These are phyloP conservation scores for Mycogona germanica DNA, from an alignment of 2,888 invertebrate species.

Conservation along the genomic window DNA sequence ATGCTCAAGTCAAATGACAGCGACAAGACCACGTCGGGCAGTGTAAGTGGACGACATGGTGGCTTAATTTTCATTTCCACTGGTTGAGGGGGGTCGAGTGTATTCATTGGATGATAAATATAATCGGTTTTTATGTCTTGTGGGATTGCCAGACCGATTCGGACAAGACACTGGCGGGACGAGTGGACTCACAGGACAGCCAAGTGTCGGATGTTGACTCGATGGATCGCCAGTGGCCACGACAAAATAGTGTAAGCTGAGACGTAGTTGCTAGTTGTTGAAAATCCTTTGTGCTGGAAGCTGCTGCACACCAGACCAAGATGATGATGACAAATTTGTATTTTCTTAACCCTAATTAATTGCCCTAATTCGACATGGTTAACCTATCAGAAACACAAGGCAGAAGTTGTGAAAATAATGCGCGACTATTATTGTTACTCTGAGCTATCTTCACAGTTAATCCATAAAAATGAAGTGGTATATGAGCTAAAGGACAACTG, in stretches of 20 bases:
- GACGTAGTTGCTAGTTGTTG: constrained; percentile 9
- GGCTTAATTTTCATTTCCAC: not conserved
- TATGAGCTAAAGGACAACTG: too few relatives aligned
- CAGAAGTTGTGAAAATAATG: too few relatives aligned
- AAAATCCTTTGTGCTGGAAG: constrained; percentile 8
- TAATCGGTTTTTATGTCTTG: constrained; percentile 7
- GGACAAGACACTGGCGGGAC: constrained; percentile 58
- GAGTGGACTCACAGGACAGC: constrained; percentile 71
- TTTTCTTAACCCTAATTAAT: too few relatives aligned
- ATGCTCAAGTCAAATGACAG: constrained; percentile 44
- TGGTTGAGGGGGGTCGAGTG: not conserved
- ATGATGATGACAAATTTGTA: too few relatives aligned
- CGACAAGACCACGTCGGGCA: constrained; percentile 43
- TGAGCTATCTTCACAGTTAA: too few relatives aligned
- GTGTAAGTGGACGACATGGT: constrained; percentile 29
- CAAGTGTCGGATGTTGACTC: constrained; percentile 50
- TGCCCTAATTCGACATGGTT: too few relatives aligned
- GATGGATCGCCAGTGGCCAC: constrained; percentile 32
- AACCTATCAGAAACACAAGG: too few relatives aligned
- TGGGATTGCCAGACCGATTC: constrained; percentile 48
- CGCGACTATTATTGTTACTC: too few relatives aligned
- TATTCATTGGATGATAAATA: too few relatives aligned
- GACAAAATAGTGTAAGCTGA: constrained; percentile 39
- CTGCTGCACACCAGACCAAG: too few relatives aligned
- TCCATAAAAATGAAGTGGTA: too few relatives aligned